phyloP scores from a whole-genome alignment of 2,113 vertebrate genomes.

The Alexandromys fortis region DNA sequence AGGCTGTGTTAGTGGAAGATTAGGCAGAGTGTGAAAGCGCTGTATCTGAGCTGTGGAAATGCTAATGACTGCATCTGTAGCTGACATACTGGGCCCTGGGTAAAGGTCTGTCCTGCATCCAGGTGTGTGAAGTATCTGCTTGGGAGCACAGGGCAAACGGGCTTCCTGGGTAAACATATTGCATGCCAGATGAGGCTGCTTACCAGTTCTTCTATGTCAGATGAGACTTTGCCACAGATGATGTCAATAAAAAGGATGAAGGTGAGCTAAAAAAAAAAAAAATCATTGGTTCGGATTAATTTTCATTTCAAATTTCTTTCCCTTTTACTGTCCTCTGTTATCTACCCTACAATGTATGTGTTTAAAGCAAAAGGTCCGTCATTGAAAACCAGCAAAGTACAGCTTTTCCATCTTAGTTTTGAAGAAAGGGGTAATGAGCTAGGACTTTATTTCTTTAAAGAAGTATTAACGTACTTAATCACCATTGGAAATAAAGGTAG shows the following conservation, averaged over 20 bases:
- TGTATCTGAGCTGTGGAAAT: constrained; percentile 22
- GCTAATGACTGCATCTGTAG: not conserved
- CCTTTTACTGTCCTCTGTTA: not conserved
- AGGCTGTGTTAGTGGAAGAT: not conserved
- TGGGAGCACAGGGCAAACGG: not conserved
- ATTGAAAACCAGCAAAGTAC: not conserved
- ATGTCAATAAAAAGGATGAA: not conserved
- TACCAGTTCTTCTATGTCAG: not conserved
- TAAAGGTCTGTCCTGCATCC: not conserved
- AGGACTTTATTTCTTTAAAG: not conserved
- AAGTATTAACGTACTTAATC: not conserved
- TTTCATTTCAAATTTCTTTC: constrained; percentile 30
- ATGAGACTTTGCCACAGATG: not conserved
- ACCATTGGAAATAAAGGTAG: not conserved
- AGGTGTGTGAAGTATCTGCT: not conserved
- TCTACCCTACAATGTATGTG: not conserved
- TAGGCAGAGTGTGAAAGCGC: not conserved
- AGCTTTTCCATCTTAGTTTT: not conserved
- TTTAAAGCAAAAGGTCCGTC: constrained; percentile 8
- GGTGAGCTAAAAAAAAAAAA: not conserved
- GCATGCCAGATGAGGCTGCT: not conserved
- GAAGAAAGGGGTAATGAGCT: constrained; percentile 2
- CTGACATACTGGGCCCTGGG: not conserved
- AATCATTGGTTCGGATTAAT: not conserved
- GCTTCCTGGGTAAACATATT: not conserved